A percentile compares a stretch with the other conserved stretches of the same genome.
These are phyloP conservation scores for Conus ventricosus DNA, from an alignment of 1,140 invertebrate species.

Conservation along the genomic window DNA sequence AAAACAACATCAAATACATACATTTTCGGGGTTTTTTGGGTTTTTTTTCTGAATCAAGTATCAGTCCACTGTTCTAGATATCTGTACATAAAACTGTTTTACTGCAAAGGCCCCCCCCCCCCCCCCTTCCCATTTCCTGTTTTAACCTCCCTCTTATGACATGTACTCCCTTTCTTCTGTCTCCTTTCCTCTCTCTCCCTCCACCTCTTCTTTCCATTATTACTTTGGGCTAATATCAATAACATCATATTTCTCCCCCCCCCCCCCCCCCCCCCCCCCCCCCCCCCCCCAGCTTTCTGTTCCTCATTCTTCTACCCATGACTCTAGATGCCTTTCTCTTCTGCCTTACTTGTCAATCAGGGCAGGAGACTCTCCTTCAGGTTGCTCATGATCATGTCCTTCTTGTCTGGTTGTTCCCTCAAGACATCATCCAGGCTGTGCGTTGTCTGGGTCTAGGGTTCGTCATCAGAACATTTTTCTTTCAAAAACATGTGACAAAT, in stretches of 20 bases:
- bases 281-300: too few relatives aligned
- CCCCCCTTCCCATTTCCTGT: neutral
- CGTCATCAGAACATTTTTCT: neutral
- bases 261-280: too few relatives aligned
- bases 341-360: slow-evolving; percentile 75
- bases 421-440: slow-evolving; percentile 74
- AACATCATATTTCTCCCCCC: too few relatives aligned
- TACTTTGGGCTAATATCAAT: neutral
- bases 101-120: neutral
- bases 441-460: slow-evolving; percentile 72
- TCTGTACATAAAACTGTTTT: too few relatives aligned
- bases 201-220: neutral
- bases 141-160: too few relatives aligned
- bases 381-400: slow-evolving; percentile 75
- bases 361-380: slow-evolving; percentile 75
- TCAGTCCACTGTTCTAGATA: too few relatives aligned
- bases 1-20: too few relatives aligned
- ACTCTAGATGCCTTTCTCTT: neutral
- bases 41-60: too few relatives aligned
- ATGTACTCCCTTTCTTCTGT: neutral
- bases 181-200: too few relatives aligned
- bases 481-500: too few relatives aligned
- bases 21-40: too few relatives aligned
- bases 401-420: slow-evolving; percentile 75
- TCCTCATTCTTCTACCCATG: neutral